Evolutionary conservation across 2,888 invertebrate species (phyloP).

Genomic region (Xylota segnis): DNA sequence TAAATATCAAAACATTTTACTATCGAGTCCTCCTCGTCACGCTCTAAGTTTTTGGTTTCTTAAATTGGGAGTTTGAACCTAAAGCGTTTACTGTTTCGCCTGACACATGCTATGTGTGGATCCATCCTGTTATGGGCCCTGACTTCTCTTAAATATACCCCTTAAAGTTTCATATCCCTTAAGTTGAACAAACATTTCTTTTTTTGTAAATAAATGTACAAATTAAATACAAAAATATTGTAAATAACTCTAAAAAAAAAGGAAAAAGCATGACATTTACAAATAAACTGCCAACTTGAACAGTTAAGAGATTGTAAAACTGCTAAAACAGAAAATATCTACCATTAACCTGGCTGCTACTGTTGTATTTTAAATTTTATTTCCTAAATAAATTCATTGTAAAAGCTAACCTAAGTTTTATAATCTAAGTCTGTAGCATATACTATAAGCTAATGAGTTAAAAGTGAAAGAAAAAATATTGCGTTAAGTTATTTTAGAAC

Average conservation of each 20-base stretch:
- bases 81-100: neutral
- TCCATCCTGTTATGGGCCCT: neutral
- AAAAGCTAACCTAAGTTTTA: conserved; percentile 24
- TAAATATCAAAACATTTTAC: conserved; percentile 4
- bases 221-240: conserved; percentile 41
- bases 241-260: conserved; percentile 30
- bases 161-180: neutral
- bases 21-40: neutral
- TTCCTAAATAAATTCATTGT: conserved; percentile 19
- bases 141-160: neutral
- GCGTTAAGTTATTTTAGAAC: conserved; percentile 57
- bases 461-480: conserved; percentile 8
- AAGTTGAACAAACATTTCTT: neutral
- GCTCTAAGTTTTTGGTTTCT: neutral
- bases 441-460: neutral
- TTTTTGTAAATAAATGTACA: conserved; percentile 71
- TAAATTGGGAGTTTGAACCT: neutral
- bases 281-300: conserved; percentile 48
- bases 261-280: conserved; percentile 35
- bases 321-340: conserved; percentile 4
- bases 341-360: conserved; percentile 16
- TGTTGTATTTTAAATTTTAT: conserved; percentile 34
- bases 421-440: conserved; percentile 33
- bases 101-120: neutral
- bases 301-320: conserved; percentile 23